Conservation (phyloP, 2,113 vertebrate genomes). For the Andinoacara biseriatus region DNA sequence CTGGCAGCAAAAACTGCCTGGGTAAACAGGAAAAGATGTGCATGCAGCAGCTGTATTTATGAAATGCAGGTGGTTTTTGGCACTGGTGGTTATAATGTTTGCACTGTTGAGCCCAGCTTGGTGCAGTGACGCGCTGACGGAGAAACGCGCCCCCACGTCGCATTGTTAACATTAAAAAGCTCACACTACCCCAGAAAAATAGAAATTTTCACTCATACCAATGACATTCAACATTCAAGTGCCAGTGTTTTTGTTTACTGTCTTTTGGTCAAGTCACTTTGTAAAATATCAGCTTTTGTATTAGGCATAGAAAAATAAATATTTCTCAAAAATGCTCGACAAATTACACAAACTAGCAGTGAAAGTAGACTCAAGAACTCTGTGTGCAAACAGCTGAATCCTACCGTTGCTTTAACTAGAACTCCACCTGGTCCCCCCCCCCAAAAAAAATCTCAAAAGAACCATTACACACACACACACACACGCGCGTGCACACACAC, state of each 20-base stretch:
- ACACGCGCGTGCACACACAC: background rate
- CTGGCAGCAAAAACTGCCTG: background rate
- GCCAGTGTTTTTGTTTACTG: conserved; percentile 96
- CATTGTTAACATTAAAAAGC: conserved; percentile 91
- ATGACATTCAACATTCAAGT: conserved; percentile 99
- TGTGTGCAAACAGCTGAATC: conserved; percentile 97
- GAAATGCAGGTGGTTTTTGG: background rate
- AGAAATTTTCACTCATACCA: conserved; percentile 97
- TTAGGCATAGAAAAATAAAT: conserved; percentile 99
- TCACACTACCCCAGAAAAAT: conserved; percentile 99
- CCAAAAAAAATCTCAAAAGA: conserved; percentile 80
- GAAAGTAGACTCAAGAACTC: conserved; percentile 97
- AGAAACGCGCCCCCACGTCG: conserved; percentile 47
- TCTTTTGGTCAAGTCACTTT: conserved; percentile 98
- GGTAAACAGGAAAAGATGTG: background rate
- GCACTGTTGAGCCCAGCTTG: background rate
- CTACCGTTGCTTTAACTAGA: conserved; percentile 83
- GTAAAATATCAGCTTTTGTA: conserved; percentile 91
- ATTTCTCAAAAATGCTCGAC: conserved; percentile 99
- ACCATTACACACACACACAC: conserved; percentile 78
- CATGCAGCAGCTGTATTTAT: background rate
- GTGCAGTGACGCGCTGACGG: conserved; percentile 35
- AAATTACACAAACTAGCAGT: conserved; percentile 99
- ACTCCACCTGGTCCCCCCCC: conserved; percentile 88
- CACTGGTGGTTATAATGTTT: background rate